Evolutionary conservation across 2,888 invertebrate genomes (phyloP), one percentile per base, ranked within the genome.

Genomic region (Tiliacea aurago): DNA sequence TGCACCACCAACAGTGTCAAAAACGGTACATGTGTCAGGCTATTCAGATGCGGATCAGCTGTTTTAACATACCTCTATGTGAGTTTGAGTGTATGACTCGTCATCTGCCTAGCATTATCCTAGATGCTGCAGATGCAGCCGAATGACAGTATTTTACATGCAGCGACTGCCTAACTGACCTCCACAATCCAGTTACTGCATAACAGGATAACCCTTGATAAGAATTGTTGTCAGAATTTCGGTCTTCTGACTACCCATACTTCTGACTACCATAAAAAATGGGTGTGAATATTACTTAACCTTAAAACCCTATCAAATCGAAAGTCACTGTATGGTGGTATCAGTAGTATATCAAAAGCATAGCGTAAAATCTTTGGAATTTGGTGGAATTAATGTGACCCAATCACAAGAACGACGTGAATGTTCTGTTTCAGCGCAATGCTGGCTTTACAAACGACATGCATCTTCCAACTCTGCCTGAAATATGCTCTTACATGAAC

Each of bases 401-500:
- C 33, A 69, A 41, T 37, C 18, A 20, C 2, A 23, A 43, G 43
- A 28, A 53, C 9, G 13, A 33, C 4, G 9, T 3, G 3, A 10
- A 9, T 55, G n/a, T 10, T 47, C 5, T 20, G 9, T 73, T 73
- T 23, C 76, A 73, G 73, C 66, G 15, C 0, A 73, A 73, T 23
- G 56, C 73, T 5, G 73, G 73, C 4, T 74, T 58, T 23, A 66
- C 43, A 20, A 15, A 73, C 5, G 23, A 23, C 18, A 23, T 2
- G 0, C 33, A 33, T 9, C n/a, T 77, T 28, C 78, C 49, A 37
- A 43, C 11, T 6, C 18, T 74, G 4, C 74, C 74, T 4, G 74
- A 74, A n/a, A 58, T 74, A 58, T 74, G 74, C n/a, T 74, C 74
- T 0, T 59, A 78, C 78, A 78, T 4, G 15, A 41, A 28, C 37